Evolutionary conservation across 2,113 vertebrate species (phyloP).

Genomic region (Oplegnathus fasciatus): DNA sequence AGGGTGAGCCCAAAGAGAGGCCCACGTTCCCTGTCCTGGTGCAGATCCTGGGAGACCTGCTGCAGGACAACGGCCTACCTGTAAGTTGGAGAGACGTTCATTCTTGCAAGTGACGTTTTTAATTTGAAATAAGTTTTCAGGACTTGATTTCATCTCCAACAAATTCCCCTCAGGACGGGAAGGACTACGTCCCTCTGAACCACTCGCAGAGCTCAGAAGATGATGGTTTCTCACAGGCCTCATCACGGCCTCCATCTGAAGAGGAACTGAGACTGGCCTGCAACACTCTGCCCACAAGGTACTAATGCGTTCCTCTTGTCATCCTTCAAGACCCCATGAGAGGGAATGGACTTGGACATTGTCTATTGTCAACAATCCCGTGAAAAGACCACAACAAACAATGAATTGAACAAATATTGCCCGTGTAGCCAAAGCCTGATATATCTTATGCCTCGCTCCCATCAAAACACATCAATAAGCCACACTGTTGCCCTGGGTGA

Average conservation of each 20-base stretch:
- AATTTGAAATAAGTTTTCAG: neutral
- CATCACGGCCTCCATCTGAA: conserved; percentile 89
- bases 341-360: neutral
- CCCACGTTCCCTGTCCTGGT: conserved; percentile 93
- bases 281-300: conserved; percentile 92
- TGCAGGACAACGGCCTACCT: conserved; percentile 91
- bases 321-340: neutral
- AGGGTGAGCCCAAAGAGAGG: conserved; percentile 93
- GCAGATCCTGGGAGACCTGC: conserved; percentile 94
- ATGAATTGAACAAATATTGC: neutral
- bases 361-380: neutral
- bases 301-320: neutral
- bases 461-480: neutral
- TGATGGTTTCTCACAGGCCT: conserved; percentile 91
- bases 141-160: neutral
- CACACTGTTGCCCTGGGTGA: neutral
- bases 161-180: conserved; percentile 85
- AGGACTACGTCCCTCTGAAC: conserved; percentile 88
- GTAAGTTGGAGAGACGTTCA: conserved; percentile 77
- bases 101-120: neutral
- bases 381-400: neutral
- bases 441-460: neutral
- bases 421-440: neutral
- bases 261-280: conserved; percentile 88
- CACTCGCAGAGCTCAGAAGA: conserved; percentile 93